Conservation (phyloP, 2,888 invertebrate species). For the Nesidiocoris tenuis region DNA sequence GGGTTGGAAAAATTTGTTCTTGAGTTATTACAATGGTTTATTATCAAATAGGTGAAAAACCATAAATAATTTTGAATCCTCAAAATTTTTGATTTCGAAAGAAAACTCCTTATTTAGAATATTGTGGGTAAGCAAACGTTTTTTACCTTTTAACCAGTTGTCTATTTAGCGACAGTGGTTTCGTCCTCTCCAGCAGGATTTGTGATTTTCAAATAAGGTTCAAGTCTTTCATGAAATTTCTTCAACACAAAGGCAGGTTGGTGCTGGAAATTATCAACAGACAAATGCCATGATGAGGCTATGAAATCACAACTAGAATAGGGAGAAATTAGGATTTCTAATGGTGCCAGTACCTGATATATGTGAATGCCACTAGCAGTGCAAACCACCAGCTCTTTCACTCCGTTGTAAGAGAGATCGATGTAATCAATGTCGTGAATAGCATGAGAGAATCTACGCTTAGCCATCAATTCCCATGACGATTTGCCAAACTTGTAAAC, state of each 20-base stretch:
- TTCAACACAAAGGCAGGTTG: constrained; percentile 36
- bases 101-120: too few relatives aligned
- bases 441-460: constrained; percentile 62
- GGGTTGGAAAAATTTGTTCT: too few relatives aligned
- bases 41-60: too few relatives aligned
- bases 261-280: constrained; percentile 44
- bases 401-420: constrained; percentile 67
- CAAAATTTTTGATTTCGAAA: too few relatives aligned
- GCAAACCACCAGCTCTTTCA: constrained; percentile 65
- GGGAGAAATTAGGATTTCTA: neutral
- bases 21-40: too few relatives aligned
- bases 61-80: too few relatives aligned
- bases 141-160: too few relatives aligned
- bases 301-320: neutral
- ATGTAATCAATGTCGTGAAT: constrained; percentile 63
- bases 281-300: neutral
- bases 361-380: constrained; percentile 67
- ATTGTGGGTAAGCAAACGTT: too few relatives aligned
- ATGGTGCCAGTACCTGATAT: constrained; percentile 59
- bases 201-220: constrained; percentile 3
- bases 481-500: constrained; percentile 57
- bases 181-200: neutral
- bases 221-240: constrained; percentile 21
- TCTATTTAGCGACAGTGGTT: neutral
- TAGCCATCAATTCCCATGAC: constrained; percentile 59